Percentiles rank a stretch among this genome's conserved stretches.
These are phyloP conservation scores for Sinocyclocheilus maitianheensis DNA, from an alignment of 2,113 vertebrate species.

Conservation along the genomic window DNA sequence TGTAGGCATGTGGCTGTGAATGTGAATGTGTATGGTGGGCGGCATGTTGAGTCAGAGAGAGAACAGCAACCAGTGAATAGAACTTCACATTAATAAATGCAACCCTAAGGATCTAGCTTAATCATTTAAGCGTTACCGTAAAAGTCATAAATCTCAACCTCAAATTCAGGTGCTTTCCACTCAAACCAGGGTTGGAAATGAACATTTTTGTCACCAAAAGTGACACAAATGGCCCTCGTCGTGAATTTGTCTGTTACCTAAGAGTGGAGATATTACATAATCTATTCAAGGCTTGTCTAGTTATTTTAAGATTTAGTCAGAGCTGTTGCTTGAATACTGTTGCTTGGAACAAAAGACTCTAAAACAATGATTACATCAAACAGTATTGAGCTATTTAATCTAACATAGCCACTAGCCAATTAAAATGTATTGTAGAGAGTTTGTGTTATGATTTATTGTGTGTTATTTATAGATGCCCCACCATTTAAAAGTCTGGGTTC, in stretches of 20 bases:
- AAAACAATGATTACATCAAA: background rate
- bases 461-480: background rate
- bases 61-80: background rate
- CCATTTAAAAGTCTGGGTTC: background rate
- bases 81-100: background rate
- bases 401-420: background rate
- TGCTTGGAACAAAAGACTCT: background rate
- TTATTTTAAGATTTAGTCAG: background rate
- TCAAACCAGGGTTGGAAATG: background rate
- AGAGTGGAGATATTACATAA: background rate
- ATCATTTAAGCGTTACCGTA: background rate
- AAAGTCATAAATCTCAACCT: background rate
- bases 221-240: background rate
- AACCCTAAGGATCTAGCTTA: background rate
- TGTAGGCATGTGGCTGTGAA: constrained; percentile 30
- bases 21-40: constrained; percentile 39
- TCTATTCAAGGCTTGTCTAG: background rate
- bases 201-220: background rate
- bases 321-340: background rate
- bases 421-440: background rate
- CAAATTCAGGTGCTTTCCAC: background rate
- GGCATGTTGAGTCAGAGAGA: constrained; percentile 11
- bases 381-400: background rate
- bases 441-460: background rate
- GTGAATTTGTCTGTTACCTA: background rate